These are phyloP conservation scores for Strigamia crassipes DNA, from an alignment of 2,888 invertebrate species.

Conservation along the genomic window DNA sequence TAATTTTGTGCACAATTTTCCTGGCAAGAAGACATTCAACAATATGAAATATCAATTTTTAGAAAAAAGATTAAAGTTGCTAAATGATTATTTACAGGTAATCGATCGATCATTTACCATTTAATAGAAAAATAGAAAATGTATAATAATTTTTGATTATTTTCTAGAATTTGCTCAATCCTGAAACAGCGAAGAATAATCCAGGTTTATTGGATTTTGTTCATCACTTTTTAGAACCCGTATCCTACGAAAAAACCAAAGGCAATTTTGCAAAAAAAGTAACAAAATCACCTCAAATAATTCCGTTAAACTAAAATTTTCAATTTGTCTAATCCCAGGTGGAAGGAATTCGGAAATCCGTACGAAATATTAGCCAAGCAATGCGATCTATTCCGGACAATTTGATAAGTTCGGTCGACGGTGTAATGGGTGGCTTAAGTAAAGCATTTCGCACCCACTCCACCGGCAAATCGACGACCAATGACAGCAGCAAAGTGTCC, in stretches of 20 bases:
- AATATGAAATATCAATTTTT: slow-evolving; percentile 79
- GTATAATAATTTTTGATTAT: too few relatives aligned
- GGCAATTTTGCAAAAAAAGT: slow-evolving; percentile 60
- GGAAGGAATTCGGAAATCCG: slow-evolving; percentile 76
- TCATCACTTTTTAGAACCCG: slow-evolving; percentile 70
- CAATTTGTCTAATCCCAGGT: slow-evolving; percentile 60
- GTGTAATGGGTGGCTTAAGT: slow-evolving; percentile 79
- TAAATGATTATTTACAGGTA: slow-evolving; percentile 77
- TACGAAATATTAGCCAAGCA: slow-evolving; percentile 72
- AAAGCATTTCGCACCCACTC: slow-evolving; percentile 66
- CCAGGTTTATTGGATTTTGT: slow-evolving; percentile 68
- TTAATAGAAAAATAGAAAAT: neutral
- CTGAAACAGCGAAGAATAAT: slow-evolving; percentile 66
- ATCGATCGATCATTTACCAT: neutral
- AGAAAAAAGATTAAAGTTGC: slow-evolving; percentile 74
- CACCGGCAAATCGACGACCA: neutral
- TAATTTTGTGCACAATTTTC: slow-evolving; percentile 76
- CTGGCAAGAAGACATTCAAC: slow-evolving; percentile 91
- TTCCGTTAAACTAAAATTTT: neutral
- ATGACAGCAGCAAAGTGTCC: slow-evolving; percentile 59
- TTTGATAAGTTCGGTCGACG: slow-evolving; percentile 80
- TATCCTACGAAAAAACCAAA: slow-evolving; percentile 70
- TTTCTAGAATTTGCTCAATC: slow-evolving; percentile 66
- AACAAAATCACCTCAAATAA: neutral
- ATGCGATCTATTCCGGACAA: slow-evolving; percentile 89